Base-by-base conservation (phyloP, 2,797 vertebrate genomes). In the Peromyscus aztecus region DNA sequence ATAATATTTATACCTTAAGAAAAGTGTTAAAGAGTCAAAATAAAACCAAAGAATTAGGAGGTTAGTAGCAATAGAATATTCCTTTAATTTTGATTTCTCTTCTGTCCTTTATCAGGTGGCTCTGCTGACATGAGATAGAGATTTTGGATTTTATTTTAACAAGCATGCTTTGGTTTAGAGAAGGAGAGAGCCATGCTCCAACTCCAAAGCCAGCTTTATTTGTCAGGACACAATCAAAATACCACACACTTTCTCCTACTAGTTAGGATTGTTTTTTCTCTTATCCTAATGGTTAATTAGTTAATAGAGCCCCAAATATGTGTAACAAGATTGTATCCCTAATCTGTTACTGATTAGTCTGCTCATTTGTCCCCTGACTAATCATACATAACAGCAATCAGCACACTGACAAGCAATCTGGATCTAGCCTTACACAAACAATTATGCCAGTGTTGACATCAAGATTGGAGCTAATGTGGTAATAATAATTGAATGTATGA, bases 201-300 rank as follows among this genome's bases (percentile, higher is more conserved):
- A 23, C 57, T 59, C 57, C 59, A 61, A 61, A 61, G 59, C 23
- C 59, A 61, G 23, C 21, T 61, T 61, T 61, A 61, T 24, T 61
- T 61, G 59, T 59, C 7, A 59, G 57, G 7, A 59, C 7, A 23
- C 57, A 59, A 23, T 61, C 59, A 61, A 61, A 24, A 61, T 61
- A 61, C 23, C 23, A 24, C 7, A 61, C 59, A 61, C 37, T 29
- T 92, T 95, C 52, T 76, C 77, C 27, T 43, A 34, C 86, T 86
- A 4, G 3, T 89, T 89, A 29, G 82, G 14, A 85, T 75, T 89
- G 55, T 55, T 23, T 1, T 94, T 94, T 82, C 17, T 43, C 88
- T 89, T 95, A 90, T 93, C 90, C 61, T 94, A 61, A 49, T 87
- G 81, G 29, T 93, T 89, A 31, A 69, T 92, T 73, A 81, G 37